A percentile compares a stretch with the other conserved stretches of the same genome.
These are phyloP conservation scores for Psophia crepitans DNA, from an alignment of 2,113 vertebrate species.

Conservation along the genomic window DNA sequence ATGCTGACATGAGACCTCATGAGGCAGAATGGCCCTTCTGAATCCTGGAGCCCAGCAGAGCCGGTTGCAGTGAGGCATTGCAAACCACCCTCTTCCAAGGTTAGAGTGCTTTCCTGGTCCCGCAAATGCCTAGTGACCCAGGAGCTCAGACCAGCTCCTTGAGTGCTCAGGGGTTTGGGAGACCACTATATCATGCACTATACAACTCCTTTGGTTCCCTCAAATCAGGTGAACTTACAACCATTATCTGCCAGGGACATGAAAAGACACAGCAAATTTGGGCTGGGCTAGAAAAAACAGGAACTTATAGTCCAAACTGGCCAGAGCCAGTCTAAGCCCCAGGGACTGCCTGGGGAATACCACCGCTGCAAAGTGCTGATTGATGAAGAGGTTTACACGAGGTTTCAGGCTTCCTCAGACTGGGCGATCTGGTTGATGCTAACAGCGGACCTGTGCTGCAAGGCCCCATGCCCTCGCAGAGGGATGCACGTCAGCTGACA, in stretches of 20 bases:
- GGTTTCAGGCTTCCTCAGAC: neutral
- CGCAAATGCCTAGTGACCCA: neutral
- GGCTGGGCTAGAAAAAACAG: neutral
- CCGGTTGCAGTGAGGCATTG: neutral
- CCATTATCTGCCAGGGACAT: neutral
- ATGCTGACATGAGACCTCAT: neutral
- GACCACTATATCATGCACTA: neutral
- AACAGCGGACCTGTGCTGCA: accelerated
- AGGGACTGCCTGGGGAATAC: neutral
- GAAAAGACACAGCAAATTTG: neutral
- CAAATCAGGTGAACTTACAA: neutral
- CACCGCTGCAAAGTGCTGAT: neutral
- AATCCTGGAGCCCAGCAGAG: neutral
- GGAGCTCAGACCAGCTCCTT: neutral
- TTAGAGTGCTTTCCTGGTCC: neutral
- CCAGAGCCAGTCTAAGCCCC: neutral
- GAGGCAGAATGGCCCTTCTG: neutral
- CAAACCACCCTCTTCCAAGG: neutral
- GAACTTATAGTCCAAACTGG: neutral
- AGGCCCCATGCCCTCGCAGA: accelerated
- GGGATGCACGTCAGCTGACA: accelerated
- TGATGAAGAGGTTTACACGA: neutral
- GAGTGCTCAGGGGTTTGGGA: neutral
- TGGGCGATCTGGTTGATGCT: neutral
- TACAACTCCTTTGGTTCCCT: neutral